Conservation (phyloP, 2,113 vertebrate genomes). For the Phyllopteryx taeniolatus region DNA sequence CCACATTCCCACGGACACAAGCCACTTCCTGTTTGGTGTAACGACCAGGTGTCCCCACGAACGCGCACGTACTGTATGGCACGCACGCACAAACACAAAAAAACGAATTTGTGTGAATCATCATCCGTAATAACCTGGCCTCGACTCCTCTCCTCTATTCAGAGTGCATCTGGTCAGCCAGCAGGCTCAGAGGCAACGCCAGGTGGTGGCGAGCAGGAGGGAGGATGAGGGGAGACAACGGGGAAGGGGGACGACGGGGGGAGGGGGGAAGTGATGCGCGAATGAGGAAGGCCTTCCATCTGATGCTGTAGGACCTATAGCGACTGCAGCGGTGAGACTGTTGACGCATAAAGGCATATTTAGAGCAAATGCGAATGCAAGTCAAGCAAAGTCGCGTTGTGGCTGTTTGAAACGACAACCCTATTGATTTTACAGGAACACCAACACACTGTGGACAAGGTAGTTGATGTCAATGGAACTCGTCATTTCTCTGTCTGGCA, state of each 20-base stretch:
- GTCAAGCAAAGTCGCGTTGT: background rate
- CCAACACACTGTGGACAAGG: background rate
- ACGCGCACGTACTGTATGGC: background rate
- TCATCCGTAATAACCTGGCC: conserved; percentile 42
- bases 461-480: background rate
- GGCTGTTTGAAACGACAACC: background rate
- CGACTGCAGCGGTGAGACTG: conserved; percentile 15
- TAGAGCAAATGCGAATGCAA: background rate
- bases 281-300: conserved; percentile 39
- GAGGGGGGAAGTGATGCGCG: conserved; percentile 26
- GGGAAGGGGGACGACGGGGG: conserved; percentile 30
- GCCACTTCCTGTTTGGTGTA: background rate
- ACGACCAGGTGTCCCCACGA: background rate
- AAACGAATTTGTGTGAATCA: conserved; percentile 35
- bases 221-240: conserved; percentile 27
- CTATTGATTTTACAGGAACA: background rate
- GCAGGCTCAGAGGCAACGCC: conserved; percentile 67
- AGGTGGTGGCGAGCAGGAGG: conserved; percentile 54
- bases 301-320: conserved; percentile 36
- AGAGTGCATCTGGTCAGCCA: conserved; percentile 73
- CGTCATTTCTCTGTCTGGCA: no score
- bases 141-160: conserved; percentile 53
- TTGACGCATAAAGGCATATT: conserved; percentile 15
- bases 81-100: conserved; percentile 11
- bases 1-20: background rate